Conservation (phyloP, 2,888 invertebrate species). For the Lydus trimaculatus region DNA sequence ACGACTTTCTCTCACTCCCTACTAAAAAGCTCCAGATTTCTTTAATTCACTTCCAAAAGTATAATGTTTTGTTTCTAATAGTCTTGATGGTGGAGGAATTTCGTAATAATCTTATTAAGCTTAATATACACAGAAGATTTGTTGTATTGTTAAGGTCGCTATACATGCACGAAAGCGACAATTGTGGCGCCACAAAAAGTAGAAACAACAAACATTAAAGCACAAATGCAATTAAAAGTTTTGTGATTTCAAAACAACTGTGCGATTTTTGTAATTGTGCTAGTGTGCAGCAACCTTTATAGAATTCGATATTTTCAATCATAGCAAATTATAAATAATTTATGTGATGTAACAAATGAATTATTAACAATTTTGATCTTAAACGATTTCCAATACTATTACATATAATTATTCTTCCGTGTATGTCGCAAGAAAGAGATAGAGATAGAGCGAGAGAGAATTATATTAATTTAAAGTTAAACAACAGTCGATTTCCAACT, state of each 20-base stretch:
- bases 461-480: slow-evolving; percentile 6
- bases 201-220: no score
- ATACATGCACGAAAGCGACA: no score
- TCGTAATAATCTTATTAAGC: no score
- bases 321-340: slow-evolving; percentile 1
- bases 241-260: no score
- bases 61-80: background rate
- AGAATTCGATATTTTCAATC: background rate
- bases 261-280: background rate
- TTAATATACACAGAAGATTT: no score
- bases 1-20: background rate
- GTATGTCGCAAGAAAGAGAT: background rate
- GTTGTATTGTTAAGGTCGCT: no score
- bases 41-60: background rate
- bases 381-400: background rate
- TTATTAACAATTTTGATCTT: background rate
- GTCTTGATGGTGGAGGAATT: background rate
- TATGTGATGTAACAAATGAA: background rate
- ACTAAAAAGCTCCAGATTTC: background rate
- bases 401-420: background rate
- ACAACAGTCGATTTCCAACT: background rate
- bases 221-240: no score
- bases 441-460: background rate
- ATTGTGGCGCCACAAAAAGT: no score
- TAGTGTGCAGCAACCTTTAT: background rate